Conservation (phyloP, 1,140 invertebrate genomes). For the Calliopsis andreniformis region DNA sequence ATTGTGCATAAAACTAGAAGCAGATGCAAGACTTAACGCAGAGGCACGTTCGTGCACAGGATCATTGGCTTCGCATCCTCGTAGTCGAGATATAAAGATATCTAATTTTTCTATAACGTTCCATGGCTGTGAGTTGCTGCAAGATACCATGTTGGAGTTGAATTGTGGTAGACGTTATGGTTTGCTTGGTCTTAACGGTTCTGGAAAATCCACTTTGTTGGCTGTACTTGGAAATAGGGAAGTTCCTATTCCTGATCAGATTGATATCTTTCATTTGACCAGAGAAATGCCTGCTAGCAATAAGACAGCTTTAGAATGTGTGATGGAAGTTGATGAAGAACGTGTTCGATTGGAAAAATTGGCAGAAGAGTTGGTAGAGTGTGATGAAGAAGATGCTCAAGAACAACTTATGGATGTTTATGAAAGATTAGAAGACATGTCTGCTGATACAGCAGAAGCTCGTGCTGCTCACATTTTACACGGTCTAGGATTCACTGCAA, state of each 20-base stretch:
- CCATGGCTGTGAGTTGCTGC: conserved; percentile 97
- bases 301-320: conserved; percentile 95
- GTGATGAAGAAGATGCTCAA: conserved; percentile 91
- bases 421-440: conserved; percentile 97
- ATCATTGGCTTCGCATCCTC: conserved; percentile 95
- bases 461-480: conserved; percentile 96
- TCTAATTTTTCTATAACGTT: conserved; percentile 99
- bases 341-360: conserved; percentile 94
- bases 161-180: conserved; percentile 98
- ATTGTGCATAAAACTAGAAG: conserved; percentile 93
- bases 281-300: conserved; percentile 98
- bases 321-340: conserved; percentile 99
- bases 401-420: conserved; percentile 99
- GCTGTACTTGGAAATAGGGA: conserved; percentile 95
- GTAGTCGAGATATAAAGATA: conserved; percentile 98
- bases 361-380: conserved; percentile 93
- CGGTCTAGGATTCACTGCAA: conserved; percentile 97
- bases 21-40: conserved; percentile 94
- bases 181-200: conserved; percentile 97
- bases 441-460: conserved; percentile 96
- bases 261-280: conserved; percentile 98
- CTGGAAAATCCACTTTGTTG: conserved; percentile 95
- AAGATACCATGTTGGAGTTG: conserved; percentile 97
- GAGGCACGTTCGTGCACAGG: conserved; percentile 97
- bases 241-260: conserved; percentile 97